These are phyloP conservation scores for Pseudomyrmex cubaensis DNA, from an alignment of 1,140 invertebrate species.

Conservation along the genomic window DNA sequence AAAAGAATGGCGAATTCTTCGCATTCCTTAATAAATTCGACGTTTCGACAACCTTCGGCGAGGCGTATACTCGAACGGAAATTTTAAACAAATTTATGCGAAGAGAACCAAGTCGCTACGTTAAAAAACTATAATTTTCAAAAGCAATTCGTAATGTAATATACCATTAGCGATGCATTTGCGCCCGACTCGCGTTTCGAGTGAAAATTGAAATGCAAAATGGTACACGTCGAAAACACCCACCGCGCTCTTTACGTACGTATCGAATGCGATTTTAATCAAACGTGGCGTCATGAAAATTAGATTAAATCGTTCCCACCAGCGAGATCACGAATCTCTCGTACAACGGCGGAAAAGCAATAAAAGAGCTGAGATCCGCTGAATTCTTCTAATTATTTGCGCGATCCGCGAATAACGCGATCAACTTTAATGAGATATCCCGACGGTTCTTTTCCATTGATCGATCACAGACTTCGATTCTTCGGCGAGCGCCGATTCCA, in stretches of 20 bases:
- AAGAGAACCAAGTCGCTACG: too few relatives aligned
- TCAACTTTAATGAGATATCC: slow-evolving; percentile 48
- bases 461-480: not conserved
- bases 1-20: too few relatives aligned
- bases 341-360: not conserved
- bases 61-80: not conserved
- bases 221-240: not conserved
- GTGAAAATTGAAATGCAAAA: slow-evolving; percentile 45
- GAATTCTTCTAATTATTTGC: slow-evolving; percentile 32
- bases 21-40: too few relatives aligned
- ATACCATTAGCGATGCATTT: slow-evolving; percentile 12
- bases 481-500: slow-evolving; percentile 6
- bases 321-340: not conserved
- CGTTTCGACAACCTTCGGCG: too few relatives aligned
- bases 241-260: slow-evolving; percentile 8
- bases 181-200: not conserved
- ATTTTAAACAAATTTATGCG: not conserved
- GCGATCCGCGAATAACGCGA: not conserved
- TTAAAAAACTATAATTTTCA: too few relatives aligned
- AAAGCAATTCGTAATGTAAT: not conserved
- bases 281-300: slow-evolving; percentile 32
- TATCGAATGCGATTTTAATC: slow-evolving; percentile 28
- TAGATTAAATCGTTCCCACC: slow-evolving; percentile 33
- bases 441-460: not conserved
- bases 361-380: slow-evolving; percentile 9